Percentiles rank a stretch among this genome's conserved stretches.
These are phyloP conservation scores for Chymomyza costata DNA, from an alignment of 1,140 invertebrate species.

Conservation along the genomic window DNA sequence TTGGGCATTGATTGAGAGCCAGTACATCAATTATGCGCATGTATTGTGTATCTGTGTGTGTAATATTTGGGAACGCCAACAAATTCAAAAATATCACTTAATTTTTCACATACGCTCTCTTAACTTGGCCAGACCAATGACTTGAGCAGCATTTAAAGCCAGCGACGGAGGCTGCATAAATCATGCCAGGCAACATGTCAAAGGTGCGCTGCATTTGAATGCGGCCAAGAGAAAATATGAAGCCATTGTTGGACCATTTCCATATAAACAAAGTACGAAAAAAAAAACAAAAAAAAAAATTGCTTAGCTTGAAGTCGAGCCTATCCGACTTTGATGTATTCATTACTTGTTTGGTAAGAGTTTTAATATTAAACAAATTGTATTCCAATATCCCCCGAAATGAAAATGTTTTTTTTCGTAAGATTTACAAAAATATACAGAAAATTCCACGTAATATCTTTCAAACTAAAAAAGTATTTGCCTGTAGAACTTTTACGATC, in stretches of 20 bases:
- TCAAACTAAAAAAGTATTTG: too few species aligned
- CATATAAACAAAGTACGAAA: slow-evolving; percentile 50
- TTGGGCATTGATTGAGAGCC: slow-evolving; percentile 65
- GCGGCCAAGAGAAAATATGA: slow-evolving; percentile 53
- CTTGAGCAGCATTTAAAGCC: slow-evolving; percentile 21
- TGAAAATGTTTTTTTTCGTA: too few species aligned
- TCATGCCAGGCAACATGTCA: slow-evolving; percentile 66
- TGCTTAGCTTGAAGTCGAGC: too few species aligned
- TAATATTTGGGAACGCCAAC: slow-evolving; percentile 34
- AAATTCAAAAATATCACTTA: slow-evolving; percentile 73
- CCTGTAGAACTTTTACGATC: too few species aligned
- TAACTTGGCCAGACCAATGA: slow-evolving; percentile 9
- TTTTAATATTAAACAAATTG: too few species aligned
- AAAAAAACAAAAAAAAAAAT: too few species aligned
- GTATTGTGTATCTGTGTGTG: slow-evolving; percentile 3
- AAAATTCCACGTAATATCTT: too few species aligned
- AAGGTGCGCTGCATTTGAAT: slow-evolving; percentile 73
- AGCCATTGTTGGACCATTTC: slow-evolving; percentile 68
- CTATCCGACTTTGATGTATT: too few species aligned
- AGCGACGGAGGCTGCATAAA: slow-evolving; percentile 66
- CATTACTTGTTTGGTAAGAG: too few species aligned
- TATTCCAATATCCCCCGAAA: too few species aligned
- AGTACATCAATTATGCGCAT: slow-evolving; percentile 56
- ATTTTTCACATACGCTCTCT: slow-evolving; percentile 58
- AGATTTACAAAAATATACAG: too few species aligned